Evolutionary conservation across 2,113 vertebrate genomes (phyloP), one percentile per base, ranked within the genome.

Genomic region (Pterocles burchelli): DNA sequence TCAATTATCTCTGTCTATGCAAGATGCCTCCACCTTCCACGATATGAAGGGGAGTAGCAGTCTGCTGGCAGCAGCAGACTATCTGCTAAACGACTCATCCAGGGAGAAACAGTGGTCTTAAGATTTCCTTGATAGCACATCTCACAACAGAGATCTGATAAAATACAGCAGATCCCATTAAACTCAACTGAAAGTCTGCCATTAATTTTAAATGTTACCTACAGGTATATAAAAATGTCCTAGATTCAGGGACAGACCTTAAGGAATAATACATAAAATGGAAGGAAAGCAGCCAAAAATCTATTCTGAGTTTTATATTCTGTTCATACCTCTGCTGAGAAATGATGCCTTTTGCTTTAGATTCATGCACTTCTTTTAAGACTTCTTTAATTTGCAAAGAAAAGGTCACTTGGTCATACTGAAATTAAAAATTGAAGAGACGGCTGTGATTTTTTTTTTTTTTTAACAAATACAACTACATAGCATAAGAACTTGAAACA

Each of bases 161-260:
- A 94, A 95, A 94, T 77, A 80, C 12, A 41, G 75, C 88, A 91
- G 55, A 70, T 86, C 24, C 75, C 59, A 94, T 81, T 93, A 94
- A 93, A 88, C 65, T 52, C 48, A 84, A 55, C 57, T 71, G 79
- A 90, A 95, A 93, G 65, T 51, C 55, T 84, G 63, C 33, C 55
- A 92, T 93, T 94, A 94, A 93, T 85, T 91, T 94, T 80, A 90
- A 67, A 74, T 41, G 82, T 63, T 94, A 94, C 75, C 65, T 85
- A 63, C 79, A 94, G 75, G 68, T 93, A 88, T 68, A 85, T 88
- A 94, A 92, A 95, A 81, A 86, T 84, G 90, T 90, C 72, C 79
- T 68, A 90, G 72, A 95, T 88, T 92, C 65, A 90, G 93, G 61
- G 88, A 81, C 63, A 94, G 85, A 86, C 59, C 61, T 88, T 93